Evolutionary conservation across 2,888 invertebrate species (phyloP).

Genomic region (Lepidocyrtinus sp.): DNA sequence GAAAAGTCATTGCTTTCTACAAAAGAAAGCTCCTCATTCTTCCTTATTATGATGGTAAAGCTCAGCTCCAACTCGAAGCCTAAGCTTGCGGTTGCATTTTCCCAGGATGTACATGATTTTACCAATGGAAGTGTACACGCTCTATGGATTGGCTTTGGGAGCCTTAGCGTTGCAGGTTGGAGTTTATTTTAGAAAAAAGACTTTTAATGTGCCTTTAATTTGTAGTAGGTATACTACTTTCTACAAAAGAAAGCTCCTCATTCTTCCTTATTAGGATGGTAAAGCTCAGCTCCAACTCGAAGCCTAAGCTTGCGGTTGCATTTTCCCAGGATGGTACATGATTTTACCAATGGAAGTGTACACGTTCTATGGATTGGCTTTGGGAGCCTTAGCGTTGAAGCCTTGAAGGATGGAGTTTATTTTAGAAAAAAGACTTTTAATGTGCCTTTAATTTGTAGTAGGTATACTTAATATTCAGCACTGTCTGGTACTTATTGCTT

Average conservation of each 20-base stretch:
- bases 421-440: not conserved
- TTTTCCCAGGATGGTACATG: no score
- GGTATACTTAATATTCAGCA: no score
- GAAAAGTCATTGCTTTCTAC: not conserved
- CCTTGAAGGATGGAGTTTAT: not conserved
- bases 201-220: not conserved
- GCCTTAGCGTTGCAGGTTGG: not conserved
- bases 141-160: not conserved
- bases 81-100: not conserved
- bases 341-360: not conserved
- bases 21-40: not conserved
- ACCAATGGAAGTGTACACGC: not conserved
- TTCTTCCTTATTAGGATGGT: not conserved
- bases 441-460: not conserved
- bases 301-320: not conserved
- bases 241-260: not conserved
- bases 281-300: not conserved
- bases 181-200: not conserved
- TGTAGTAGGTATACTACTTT: not conserved
- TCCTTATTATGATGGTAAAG: not conserved
- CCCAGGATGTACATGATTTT: not conserved
- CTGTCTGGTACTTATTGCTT: no score
- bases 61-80: not conserved
- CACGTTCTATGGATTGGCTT: not conserved
- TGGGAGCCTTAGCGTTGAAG: not conserved